Base-by-base conservation (phyloP, 53 echinoderm and acorn worm species). In the Echinometra lucunter region DNA sequence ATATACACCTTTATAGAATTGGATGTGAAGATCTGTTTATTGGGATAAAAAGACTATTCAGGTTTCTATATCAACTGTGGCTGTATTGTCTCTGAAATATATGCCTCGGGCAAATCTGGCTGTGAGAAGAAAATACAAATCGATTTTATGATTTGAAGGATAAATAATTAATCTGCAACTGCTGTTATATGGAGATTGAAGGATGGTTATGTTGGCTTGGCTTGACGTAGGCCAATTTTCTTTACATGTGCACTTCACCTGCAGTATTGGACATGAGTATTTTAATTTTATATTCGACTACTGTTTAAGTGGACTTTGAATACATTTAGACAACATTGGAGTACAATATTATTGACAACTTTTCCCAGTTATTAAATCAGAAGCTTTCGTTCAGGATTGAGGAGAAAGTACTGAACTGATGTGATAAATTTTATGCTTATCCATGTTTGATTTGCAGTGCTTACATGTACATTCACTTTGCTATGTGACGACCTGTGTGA, bases 91-190 rank as follows among this genome's bases (percentile, higher is more conserved):
- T 85, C 27, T 27, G 38, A 15, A n/a, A 9, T n/a, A 47, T 40
- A 30, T 85, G 85, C 85, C 85, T 49, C 30, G 27, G 85, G 85
- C 49, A 85, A 85, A 85, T 85, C 49, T 85, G 85, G 27, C 27
- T 47, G 18, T 15, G 49, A 27, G 47, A 28, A 85, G 27, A 85
- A 27, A 85, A 47, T 49, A 45, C 47, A 49, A 49, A 85, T 85
- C 85, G 49, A 85, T 85, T 85, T 85, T 11, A 45, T n/a, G n/a
- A n/a, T n/a, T n/a, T n/a, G 85, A 85, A 47, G 85, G 85, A 49
- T 85, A 37, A 15, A 23, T 47, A 49, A 47, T 85, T 49, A 28
- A 85, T 85, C 19, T 49, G 2, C 49, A 85, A 85, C 85, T 85
- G 85, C 49, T 28, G n/a, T n/a, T n/a, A 85, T 85, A 25, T 25